Conservation (phyloP, 1,140 invertebrate species). For the Drosophila aff. region DNA sequence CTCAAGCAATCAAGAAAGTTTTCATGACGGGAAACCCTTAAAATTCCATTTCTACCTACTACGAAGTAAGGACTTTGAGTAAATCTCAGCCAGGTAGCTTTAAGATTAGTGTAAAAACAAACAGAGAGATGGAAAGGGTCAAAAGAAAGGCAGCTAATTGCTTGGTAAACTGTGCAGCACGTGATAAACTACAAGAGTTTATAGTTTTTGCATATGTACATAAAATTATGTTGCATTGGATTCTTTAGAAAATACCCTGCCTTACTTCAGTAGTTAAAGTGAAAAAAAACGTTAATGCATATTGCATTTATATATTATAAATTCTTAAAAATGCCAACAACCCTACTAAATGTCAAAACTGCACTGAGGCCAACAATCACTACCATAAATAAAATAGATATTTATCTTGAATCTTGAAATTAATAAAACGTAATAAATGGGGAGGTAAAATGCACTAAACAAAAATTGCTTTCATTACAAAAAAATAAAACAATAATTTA, state of each 20-base stretch:
- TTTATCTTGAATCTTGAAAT: not conserved
- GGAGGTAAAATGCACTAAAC: not conserved
- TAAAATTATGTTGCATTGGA: not conserved
- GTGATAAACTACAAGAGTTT: not conserved
- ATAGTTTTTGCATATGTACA: not conserved
- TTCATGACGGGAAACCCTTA: not conserved
- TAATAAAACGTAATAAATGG: not conserved
- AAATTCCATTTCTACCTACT: not conserved
- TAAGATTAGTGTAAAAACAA: not conserved
- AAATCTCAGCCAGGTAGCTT: not conserved
- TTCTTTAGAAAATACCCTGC: not conserved
- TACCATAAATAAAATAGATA: not conserved
- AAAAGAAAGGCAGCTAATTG: not conserved
- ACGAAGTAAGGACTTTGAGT: not conserved
- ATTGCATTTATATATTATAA: too few species aligned
- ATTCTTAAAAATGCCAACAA: not conserved
- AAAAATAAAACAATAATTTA: not conserved
- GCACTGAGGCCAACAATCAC: not conserved
- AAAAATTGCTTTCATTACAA: not conserved
- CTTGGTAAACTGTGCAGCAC: not conserved
- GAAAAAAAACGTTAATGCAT: not conserved
- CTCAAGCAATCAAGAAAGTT: too few species aligned
- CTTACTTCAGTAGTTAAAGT: too few species aligned
- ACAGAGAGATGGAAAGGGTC: not conserved
- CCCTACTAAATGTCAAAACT: not conserved